Percentiles rank a stretch among this genome's conserved stretches.
These are phyloP conservation scores for Spodoptera frugiperda DNA, from an alignment of 1,140 invertebrate genomes.

Conservation along the genomic window DNA sequence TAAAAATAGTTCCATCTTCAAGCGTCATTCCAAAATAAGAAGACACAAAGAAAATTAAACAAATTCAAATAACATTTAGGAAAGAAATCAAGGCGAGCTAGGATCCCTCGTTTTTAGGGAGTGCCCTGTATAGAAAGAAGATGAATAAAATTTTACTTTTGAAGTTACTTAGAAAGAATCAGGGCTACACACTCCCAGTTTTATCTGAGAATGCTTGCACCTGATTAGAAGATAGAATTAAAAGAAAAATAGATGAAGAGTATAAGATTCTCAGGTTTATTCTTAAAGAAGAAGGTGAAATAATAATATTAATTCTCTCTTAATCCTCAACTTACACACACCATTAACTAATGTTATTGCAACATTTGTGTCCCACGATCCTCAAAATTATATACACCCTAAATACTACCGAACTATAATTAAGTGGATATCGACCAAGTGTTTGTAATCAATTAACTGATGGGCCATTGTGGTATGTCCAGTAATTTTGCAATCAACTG, in stretches of 20 bases:
- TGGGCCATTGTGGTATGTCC: conserved; percentile 18
- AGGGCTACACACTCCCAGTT: too few species aligned
- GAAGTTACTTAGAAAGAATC: too few species aligned
- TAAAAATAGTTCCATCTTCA: not conserved
- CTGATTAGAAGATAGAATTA: not conserved
- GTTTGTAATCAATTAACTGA: conserved; percentile 22
- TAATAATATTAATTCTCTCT: not conserved
- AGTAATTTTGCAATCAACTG: conserved; percentile 24
- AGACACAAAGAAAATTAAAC: not conserved
- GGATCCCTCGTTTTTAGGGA: conserved; percentile 20
- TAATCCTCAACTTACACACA: not conserved
- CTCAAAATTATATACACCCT: conserved; percentile 28
- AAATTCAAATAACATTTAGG: not conserved
- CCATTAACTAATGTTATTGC: not conserved
- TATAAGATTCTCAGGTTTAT: too few species aligned
- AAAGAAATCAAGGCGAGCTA: not conserved
- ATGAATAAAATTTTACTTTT: not conserved
- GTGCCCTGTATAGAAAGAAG: not conserved
- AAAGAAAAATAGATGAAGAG: not conserved
- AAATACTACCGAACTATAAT: conserved; percentile 28
- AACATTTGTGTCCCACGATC: conserved; percentile 11
- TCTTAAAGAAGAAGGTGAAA: too few species aligned
- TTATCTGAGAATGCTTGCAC: not conserved
- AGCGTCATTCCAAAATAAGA: not conserved
- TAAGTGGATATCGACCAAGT: conserved; percentile 11